Percentiles rank a stretch among this genome's conserved stretches.
These are phyloP conservation scores for Conops quadrifasciatus DNA, from an alignment of 2,888 invertebrate genomes.

Conservation along the genomic window DNA sequence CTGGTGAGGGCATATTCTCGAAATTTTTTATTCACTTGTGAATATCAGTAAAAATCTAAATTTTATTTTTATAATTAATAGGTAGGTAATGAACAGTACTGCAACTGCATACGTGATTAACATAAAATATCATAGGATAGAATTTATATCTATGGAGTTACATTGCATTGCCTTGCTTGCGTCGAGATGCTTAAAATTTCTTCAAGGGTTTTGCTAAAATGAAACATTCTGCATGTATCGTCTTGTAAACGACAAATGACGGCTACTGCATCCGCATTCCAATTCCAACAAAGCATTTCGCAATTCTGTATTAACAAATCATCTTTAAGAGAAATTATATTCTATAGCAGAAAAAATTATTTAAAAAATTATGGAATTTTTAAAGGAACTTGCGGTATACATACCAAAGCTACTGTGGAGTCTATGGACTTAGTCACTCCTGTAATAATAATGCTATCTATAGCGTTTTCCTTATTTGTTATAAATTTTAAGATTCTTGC, in stretches of 20 bases:
- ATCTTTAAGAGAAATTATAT: conserved; percentile 67
- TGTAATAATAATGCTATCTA: conserved; percentile 81
- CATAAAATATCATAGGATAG: too few relatives aligned
- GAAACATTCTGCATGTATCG: conserved; percentile 54
- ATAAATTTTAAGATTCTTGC: conserved; percentile 76
- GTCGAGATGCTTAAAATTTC: conserved; percentile 45
- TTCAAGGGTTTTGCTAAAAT: conserved; percentile 50
- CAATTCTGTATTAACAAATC: conserved; percentile 68
- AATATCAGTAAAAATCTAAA: too few relatives aligned
- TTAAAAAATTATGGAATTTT: conserved; percentile 20
- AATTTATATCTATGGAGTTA: too few relatives aligned
- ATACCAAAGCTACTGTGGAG: conserved; percentile 71
- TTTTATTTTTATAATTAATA: too few relatives aligned
- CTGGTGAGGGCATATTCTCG: too few relatives aligned
- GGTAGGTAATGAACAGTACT: too few relatives aligned
- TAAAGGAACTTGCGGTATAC: conserved; percentile 28
- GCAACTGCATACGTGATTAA: too few relatives aligned
- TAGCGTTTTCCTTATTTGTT: conserved; percentile 65
- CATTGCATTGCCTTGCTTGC: too few relatives aligned
- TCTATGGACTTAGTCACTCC: conserved; percentile 70
- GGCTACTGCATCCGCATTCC: conserved; percentile 60
- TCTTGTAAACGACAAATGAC: conserved; percentile 57
- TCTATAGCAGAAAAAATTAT: conserved; percentile 60
- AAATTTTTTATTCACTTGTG: too few relatives aligned
- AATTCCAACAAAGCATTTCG: conserved; percentile 68